Evolutionary conservation across 2,888 invertebrate species (phyloP), one percentile per base, ranked within the genome.

Genomic region (Gonocerus acuteangulatus): DNA sequence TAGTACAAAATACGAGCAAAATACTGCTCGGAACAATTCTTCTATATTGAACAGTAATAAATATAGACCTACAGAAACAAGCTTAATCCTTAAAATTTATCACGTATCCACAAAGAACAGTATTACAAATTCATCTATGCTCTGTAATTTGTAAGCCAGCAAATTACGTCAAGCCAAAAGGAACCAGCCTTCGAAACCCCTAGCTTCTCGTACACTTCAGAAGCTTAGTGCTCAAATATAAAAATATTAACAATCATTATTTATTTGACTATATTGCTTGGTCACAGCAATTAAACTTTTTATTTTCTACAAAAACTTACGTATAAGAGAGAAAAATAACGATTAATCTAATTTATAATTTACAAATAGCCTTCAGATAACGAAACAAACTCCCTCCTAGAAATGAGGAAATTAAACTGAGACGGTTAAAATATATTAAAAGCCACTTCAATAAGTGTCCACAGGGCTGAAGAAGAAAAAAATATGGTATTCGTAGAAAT

Each of bases 101-200:
- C 47, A 18, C 32, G n/a, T 13, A 16, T 13, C 15, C 13, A 45
- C 27, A 45, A 57, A 18, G 1, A 23, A 44, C 47, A 54, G 15
- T 27, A 56, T 27, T 22, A 27, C 22, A 32, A 42, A 48, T 18
- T 32, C 51, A 34, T 4, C 15, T 39, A 60, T 44, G 54, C n/a
- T 18, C 18, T 23, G 62, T 62, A 62, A 62, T 62, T 58, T 57
- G 62, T 59, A 23, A 57, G 21, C 61, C 61, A 61, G 59, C 58
- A 62, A 52, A 58, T 59, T 59, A 62, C 62, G 42, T 19, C 44
- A 42, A 60, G 19, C 32, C 51, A 34, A 57, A 61, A 63, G 61
- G 63, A 61, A 61, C 63, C 63, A 63, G 63, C 63, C 63, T 63
- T 63, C 57, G 23, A 59, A 39, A 44, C 48, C 42, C 34, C 60